Evolutionary conservation across 2,888 invertebrate genomes (phyloP).

Genomic region (Melinopterus prodromus): DNA sequence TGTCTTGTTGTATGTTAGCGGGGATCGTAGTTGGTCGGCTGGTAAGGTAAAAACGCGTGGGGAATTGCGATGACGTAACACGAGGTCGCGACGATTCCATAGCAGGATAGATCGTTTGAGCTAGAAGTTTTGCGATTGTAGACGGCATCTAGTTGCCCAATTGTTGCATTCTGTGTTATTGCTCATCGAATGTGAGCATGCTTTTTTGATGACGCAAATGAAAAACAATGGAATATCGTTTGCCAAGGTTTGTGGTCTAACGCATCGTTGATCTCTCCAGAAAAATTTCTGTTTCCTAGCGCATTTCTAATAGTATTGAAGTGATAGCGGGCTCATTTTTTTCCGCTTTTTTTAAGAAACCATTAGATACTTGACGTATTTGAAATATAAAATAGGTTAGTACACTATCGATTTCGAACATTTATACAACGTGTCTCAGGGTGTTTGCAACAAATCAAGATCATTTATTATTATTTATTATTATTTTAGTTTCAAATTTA

Average conservation of each 20-base stretch:
- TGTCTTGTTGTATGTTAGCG: neutral
- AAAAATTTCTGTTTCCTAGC: neutral
- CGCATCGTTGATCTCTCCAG: neutral
- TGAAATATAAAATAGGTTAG: too few relatives aligned
- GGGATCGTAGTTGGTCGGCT: neutral
- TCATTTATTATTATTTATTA: too few relatives aligned
- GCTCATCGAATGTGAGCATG: neutral
- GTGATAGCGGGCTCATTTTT: too few relatives aligned
- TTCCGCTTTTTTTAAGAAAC: too few relatives aligned
- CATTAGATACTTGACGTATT: too few relatives aligned
- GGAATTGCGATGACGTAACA: neutral
- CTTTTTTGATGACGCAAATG: neutral
- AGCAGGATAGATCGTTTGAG: neutral
- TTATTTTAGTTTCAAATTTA: too few relatives aligned
- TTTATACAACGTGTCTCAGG: too few relatives aligned
- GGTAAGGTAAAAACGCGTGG: neutral
- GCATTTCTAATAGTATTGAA: too few relatives aligned
- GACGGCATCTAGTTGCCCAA: neutral
- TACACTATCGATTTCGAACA: too few relatives aligned
- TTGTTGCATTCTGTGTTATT: neutral
- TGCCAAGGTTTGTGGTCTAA: neutral
- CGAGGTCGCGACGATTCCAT: constrained; percentile 4
- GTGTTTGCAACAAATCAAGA: too few relatives aligned
- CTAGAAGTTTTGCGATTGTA: neutral
- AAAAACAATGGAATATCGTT: neutral